Conservation (phyloP, 1,140 invertebrate species). For the Ctenoplectra terminalis region DNA sequence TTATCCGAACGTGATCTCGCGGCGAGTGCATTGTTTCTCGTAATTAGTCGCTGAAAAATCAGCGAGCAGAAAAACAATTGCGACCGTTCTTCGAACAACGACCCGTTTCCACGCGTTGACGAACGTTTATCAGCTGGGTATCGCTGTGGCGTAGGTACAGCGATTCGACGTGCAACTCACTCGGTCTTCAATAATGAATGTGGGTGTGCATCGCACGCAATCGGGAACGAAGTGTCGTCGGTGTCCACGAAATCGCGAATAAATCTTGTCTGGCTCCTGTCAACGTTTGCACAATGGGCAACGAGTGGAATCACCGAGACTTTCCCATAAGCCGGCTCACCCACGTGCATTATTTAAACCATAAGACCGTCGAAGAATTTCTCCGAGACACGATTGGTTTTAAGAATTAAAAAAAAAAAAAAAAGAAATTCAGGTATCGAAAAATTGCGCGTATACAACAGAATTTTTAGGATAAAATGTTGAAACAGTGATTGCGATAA, state of each 20-base stretch:
- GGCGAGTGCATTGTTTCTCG: slow-evolving; percentile 17
- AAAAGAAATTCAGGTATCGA: no score
- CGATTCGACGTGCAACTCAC: neutral
- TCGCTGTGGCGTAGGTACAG: neutral
- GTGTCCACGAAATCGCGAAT: slow-evolving; percentile 53
- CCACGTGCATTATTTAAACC: slow-evolving; percentile 43
- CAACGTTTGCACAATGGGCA: slow-evolving; percentile 54
- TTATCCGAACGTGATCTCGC: slow-evolving; percentile 25
- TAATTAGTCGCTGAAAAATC: slow-evolving; percentile 33
- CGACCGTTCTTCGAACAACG: neutral
- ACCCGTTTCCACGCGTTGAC: neutral
- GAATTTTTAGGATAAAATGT: no score
- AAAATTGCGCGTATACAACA: no score
- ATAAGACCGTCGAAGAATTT: slow-evolving; percentile 16
- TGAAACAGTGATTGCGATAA: no score
- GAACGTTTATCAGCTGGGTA: neutral
- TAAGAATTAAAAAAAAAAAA: neutral
- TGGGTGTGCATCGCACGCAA: slow-evolving; percentile 31
- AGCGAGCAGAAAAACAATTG: neutral
- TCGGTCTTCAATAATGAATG: slow-evolving; percentile 23
- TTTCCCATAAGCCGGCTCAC: slow-evolving; percentile 60
- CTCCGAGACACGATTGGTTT: slow-evolving; percentile 32
- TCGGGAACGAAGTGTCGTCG: slow-evolving; percentile 48
- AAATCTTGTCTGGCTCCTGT: slow-evolving; percentile 57
- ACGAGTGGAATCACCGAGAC: slow-evolving; percentile 43